Evolutionary conservation across 2,797 vertebrate species (phyloP).

Genomic region (Cetoscarus ocellatus): DNA sequence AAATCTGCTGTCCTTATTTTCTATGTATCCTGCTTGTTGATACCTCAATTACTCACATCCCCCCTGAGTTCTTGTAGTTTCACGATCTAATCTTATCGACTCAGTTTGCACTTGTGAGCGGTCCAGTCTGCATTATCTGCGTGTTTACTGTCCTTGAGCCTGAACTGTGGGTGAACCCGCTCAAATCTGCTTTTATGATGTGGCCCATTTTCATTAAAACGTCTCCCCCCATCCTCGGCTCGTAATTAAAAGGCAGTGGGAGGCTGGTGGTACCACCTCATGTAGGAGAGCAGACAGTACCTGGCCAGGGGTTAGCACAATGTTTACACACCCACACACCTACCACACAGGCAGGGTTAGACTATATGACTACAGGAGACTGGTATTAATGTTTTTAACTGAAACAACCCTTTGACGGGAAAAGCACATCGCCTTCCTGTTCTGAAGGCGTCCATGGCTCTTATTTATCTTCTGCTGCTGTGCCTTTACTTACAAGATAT

Average conservation of each 20-base stretch:
- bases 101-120: conserved; percentile 50
- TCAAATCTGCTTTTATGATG: conserved; percentile 77
- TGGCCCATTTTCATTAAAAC: conserved; percentile 76
- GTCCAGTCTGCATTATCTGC: conserved; percentile 52
- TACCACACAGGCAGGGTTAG: conserved; percentile 49
- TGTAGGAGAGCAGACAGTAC: conserved; percentile 74
- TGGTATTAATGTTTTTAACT: conserved; percentile 9
- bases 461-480: too few species aligned
- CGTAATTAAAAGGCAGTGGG: conserved; percentile 77
- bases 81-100: conserved; percentile 55
- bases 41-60: not conserved
- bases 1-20: not conserved
- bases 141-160: conserved; percentile 74
- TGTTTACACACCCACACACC: conserved; percentile 75
- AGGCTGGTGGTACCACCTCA: conserved; percentile 77
- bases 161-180: conserved; percentile 78
- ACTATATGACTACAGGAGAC: conserved; percentile 22
- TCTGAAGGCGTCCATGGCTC: too few species aligned
- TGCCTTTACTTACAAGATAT: too few species aligned
- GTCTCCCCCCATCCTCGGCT: conserved; percentile 49
- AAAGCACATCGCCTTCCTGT: too few species aligned
- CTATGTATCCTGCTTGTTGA: not conserved
- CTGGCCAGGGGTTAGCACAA: conserved; percentile 72
- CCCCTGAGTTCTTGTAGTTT: conserved; percentile 16
- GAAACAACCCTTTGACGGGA: not conserved